Base-by-base conservation (phyloP, 2,113 vertebrate species). In the Pangasianodon hypophthalmus region DNA sequence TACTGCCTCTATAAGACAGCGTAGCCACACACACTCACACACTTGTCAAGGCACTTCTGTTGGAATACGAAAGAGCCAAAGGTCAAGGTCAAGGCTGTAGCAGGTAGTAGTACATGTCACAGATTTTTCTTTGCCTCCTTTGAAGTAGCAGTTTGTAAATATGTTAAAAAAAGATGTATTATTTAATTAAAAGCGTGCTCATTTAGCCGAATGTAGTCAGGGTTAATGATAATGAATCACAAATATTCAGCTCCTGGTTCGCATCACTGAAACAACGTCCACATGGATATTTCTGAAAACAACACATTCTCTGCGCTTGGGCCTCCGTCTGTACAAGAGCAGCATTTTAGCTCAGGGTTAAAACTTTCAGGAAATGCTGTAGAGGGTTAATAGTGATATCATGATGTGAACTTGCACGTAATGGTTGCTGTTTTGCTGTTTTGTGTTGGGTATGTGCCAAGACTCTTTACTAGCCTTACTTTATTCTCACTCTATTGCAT, bases 41-140 rank as follows among this genome's bases (percentile, higher is more conserved):
- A 87, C 41, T 71, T 62, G 86, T 92, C 93, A 96, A 96, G 96
- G 96, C 96, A 95, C 91, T 92, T 87, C 62, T 79, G 71, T 84
- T 89, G 88, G n/a, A 81, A 64, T 84, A 56, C 75, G 48, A 85
- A 85, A 89, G 85, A 88, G 88, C 86, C 86, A 62, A 58, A 64
- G 41, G 41, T 84, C 54, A 85, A 85, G 64, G 64, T 69, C 88
- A 84, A 75, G 82, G 88, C 11, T 48, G 64, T 69, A 82, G 79
- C 48, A 50, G 69, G 46, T 77, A 44, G 62, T 24, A 69, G 48
- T 26, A 71, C 24, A 41, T 52, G 16, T 87, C 13, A 19, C 41
- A 46, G 56, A 29, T 80, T 62, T 37, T 32, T 75, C 29, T 69
- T 69, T 37, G 50, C 29, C 11, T 50, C 46, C 75, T 29, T 29